A percentile compares a stretch with the other conserved stretches of the same genome.
Evolutionary conservation across 2,113 vertebrate species (phyloP).

Genomic region (Coptodon rendalli): DNA sequence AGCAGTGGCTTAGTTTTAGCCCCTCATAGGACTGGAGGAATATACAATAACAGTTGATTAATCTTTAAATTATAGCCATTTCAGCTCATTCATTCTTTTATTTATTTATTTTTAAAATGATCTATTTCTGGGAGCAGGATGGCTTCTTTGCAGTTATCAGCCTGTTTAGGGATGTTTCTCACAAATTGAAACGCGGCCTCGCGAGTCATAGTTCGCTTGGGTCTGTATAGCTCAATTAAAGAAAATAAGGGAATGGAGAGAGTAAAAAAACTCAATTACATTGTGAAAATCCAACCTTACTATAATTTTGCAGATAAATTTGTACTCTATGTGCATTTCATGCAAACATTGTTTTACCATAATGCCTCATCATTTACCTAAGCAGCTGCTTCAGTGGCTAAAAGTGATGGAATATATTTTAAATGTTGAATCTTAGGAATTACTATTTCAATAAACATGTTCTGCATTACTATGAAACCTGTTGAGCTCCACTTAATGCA

Average conservation of each 20-base stretch:
- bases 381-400: background rate
- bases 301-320: background rate
- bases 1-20: background rate
- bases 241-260: background rate
- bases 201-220: conserved; percentile 57
- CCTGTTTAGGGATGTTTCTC: conserved; percentile 70
- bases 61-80: background rate
- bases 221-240: background rate
- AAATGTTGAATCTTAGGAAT: background rate
- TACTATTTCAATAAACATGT: background rate
- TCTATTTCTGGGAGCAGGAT: conserved; percentile 76
- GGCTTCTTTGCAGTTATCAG: conserved; percentile 69
- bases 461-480: background rate
- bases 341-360: background rate
- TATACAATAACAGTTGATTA: background rate
- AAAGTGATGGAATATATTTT: background rate
- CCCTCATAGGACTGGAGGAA: background rate
- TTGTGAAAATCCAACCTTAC: background rate
- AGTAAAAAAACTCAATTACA: conserved; percentile 5
- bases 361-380: background rate
- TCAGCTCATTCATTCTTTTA: background rate
- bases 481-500: background rate
- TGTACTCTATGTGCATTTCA: background rate
- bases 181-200: conserved; percentile 72
- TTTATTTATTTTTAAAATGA: background rate